Evolutionary conservation across 30 jellyfish, hydroid and myxozoan genomes (phyloP).

Genomic region (Hydractinia symbiolongicarpus): DNA sequence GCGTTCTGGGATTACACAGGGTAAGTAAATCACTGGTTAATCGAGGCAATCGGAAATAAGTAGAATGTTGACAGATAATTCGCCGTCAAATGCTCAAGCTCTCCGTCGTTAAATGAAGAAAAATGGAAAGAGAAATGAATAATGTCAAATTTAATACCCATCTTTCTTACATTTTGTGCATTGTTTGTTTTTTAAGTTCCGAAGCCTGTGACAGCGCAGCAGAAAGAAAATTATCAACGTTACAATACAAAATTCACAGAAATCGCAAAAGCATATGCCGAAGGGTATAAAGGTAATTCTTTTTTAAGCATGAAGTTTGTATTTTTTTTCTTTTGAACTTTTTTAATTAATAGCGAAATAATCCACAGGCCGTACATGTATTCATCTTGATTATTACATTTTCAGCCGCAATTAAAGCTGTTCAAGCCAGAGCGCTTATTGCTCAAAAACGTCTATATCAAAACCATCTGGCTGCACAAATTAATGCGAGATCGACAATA

Average conservation of each 20-base stretch:
- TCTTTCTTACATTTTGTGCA: not conserved
- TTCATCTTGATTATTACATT: not conserved
- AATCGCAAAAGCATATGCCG: slow-evolving; percentile 88
- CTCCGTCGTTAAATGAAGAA: too few relatives aligned
- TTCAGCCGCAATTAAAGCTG: slow-evolving; percentile 54
- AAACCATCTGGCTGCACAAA: slow-evolving; percentile 4
- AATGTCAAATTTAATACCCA: too few relatives aligned
- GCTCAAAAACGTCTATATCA: slow-evolving; percentile 37
- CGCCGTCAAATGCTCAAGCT: too few relatives aligned
- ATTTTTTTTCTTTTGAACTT: too few relatives aligned
- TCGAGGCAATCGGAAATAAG: too few relatives aligned
- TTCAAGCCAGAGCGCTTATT: slow-evolving; percentile 41
- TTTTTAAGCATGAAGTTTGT: not conserved
- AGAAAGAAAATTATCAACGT: slow-evolving; percentile 22
- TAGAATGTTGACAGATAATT: too few relatives aligned
- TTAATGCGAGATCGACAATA: slow-evolving; percentile 9
- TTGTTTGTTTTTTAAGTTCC: slow-evolving; percentile 15
- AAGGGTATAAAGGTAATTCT: slow-evolving; percentile 88
- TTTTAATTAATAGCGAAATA: too few relatives aligned
- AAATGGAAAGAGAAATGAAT: too few relatives aligned
- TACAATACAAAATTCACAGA: slow-evolving; percentile 62
- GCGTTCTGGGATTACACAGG: slow-evolving; percentile 24
- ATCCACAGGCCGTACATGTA: too few relatives aligned
- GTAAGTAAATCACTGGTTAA: too few relatives aligned
- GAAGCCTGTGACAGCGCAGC: slow-evolving; percentile 31